These are phyloP conservation scores for Leptura quadrifasciata DNA, from an alignment of 2,888 invertebrate genomes.

Conservation along the genomic window DNA sequence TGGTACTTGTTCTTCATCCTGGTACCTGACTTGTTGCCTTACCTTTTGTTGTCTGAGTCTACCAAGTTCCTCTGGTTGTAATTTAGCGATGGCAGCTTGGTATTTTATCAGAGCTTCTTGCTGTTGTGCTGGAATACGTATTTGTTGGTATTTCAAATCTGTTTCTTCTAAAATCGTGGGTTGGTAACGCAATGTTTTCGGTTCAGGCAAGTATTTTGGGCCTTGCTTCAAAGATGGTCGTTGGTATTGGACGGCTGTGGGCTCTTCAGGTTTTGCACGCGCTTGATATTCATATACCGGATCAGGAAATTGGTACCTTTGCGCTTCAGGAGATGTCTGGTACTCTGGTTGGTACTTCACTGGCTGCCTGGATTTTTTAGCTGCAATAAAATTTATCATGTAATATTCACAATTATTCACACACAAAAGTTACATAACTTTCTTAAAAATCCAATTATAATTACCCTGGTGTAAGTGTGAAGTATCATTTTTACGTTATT, in stretches of 20 bases:
- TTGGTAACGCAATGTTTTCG: constrained; percentile 23
- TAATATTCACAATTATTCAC: no score
- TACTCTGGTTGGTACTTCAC: constrained; percentile 12
- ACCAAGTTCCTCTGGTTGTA: constrained; percentile 8
- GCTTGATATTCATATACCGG: constrained; percentile 25
- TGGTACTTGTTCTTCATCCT: not conserved
- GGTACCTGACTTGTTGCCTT: constrained; percentile 16
- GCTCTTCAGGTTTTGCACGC: not conserved
- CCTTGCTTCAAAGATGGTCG: constrained; percentile 11
- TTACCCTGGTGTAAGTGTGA: no score
- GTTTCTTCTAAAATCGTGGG: constrained; percentile 16
- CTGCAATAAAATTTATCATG: constrained; percentile 8
- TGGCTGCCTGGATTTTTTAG: not conserved
- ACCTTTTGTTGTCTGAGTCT: not conserved
- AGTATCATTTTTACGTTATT: no score
- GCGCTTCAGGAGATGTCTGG: not conserved
- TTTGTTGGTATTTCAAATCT: constrained; percentile 28
- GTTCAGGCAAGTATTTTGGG: constrained; percentile 27
- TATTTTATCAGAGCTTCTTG: constrained; percentile 26
- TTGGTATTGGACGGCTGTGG: constrained; percentile 17
- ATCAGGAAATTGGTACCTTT: constrained; percentile 9
- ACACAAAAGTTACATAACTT: no score
- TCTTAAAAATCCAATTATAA: no score
- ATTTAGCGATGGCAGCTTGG: constrained; percentile 31
- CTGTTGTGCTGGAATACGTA: constrained; percentile 5